phyloP scores from a whole-genome alignment of 2,797 vertebrate species.

The Myripristis jacobus region DNA sequence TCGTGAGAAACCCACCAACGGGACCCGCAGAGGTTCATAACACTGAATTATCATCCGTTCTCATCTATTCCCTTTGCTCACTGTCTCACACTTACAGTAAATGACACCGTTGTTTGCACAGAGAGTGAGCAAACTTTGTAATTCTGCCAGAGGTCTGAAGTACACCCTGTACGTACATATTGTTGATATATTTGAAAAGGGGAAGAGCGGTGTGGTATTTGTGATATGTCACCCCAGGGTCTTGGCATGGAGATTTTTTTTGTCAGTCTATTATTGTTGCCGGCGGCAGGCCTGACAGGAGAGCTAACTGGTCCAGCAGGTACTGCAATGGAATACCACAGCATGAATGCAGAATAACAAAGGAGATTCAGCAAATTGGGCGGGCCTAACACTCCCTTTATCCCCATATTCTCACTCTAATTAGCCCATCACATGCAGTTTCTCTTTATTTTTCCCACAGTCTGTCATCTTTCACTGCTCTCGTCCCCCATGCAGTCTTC shows the following conservation, averaged over 20 bases:
- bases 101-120: neutral
- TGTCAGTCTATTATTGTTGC: constrained; percentile 42
- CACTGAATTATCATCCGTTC: neutral
- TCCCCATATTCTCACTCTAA: neutral
- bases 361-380: neutral
- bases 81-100: neutral
- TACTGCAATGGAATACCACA: constrained; percentile 43
- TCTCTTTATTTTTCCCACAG: constrained; percentile 1
- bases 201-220: constrained; percentile 44
- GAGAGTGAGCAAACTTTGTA: constrained; percentile 15
- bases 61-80: neutral
- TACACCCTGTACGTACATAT: neutral
- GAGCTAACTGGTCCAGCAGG: constrained; percentile 69
- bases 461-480: neutral
- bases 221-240: constrained; percentile 47
- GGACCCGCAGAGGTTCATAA: too few relatives aligned
- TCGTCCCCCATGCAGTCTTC: neutral
- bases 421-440: neutral
- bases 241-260: neutral
- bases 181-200: neutral
- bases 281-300: constrained; percentile 15
- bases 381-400: neutral
- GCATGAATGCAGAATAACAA: constrained; percentile 41
- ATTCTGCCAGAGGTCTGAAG: constrained; percentile 22
- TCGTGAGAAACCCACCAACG: too few relatives aligned